phyloP scores from a whole-genome alignment of 1,140 invertebrate species.

The Glomeris maerens region DNA sequence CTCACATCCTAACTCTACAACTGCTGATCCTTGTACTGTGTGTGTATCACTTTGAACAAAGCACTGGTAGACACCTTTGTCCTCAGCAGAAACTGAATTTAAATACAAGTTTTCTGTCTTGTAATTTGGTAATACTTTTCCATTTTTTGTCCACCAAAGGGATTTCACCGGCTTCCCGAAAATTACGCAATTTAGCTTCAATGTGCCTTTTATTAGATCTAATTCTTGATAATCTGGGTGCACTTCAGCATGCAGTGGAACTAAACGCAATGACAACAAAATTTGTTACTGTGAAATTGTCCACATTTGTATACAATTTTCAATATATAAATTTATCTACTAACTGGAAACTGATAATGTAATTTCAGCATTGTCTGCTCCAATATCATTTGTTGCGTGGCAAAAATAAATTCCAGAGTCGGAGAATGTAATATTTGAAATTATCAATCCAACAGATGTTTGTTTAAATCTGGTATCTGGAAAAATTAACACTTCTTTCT shows the following conservation, averaged over 20 bases:
- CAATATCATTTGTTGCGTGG: not conserved
- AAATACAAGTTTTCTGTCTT: too few species aligned
- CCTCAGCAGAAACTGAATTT: not conserved
- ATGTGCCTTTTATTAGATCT: too few species aligned
- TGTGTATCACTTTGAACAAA: conserved; percentile 8
- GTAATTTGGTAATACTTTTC: not conserved
- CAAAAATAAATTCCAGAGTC: not conserved
- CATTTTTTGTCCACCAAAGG: conserved; percentile 5
- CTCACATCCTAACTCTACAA: conserved; percentile 4
- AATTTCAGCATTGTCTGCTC: not conserved
- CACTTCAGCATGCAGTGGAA: too few species aligned
- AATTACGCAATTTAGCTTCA: too few species aligned
- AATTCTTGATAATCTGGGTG: too few species aligned
- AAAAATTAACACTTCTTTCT: too few species aligned
- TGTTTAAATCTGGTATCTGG: not conserved
- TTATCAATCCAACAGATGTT: not conserved
- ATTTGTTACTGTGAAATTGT: too few species aligned
- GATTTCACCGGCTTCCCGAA: not conserved
- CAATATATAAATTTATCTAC: too few species aligned
- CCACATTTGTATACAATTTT: too few species aligned
- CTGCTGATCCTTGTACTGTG: not conserved
- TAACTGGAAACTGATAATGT: too few species aligned
- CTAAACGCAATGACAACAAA: too few species aligned
- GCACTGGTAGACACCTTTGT: conserved; percentile 10
- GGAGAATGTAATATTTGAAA: not conserved